A percentile compares a stretch with the other conserved stretches of the same genome.
These are phyloP conservation scores for Stomorhina lunata DNA, from an alignment of 2,888 invertebrate genomes.

Conservation along the genomic window DNA sequence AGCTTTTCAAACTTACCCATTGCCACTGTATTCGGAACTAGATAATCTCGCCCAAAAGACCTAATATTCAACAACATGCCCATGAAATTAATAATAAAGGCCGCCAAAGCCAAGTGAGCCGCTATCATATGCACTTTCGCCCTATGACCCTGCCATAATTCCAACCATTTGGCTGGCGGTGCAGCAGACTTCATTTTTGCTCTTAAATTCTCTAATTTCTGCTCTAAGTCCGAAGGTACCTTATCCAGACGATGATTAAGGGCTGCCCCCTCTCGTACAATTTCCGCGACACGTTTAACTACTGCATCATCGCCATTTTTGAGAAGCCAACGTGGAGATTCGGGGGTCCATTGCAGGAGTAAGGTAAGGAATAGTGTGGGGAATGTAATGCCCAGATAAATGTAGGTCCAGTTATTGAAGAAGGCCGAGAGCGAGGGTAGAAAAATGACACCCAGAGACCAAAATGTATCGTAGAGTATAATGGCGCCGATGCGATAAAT, in stretches of 20 bases:
- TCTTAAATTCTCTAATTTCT: constrained; percentile 74
- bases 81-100: constrained; percentile 79
- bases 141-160: constrained; percentile 76
- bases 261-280: constrained; percentile 76
- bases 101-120: constrained; percentile 77
- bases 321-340: constrained; percentile 80
- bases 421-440: constrained; percentile 78
- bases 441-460: constrained; percentile 80
- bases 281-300: constrained; percentile 75
- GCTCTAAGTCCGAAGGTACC: constrained; percentile 76
- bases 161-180: constrained; percentile 74
- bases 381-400: constrained; percentile 80
- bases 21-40: constrained; percentile 78
- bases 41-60: constrained; percentile 79
- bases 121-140: constrained; percentile 77
- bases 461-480: constrained; percentile 80
- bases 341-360: constrained; percentile 79
- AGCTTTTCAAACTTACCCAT: constrained; percentile 79
- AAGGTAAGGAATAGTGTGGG: constrained; percentile 79
- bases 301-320: constrained; percentile 74
- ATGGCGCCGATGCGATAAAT: constrained; percentile 77
- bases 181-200: constrained; percentile 72
- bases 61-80: constrained; percentile 80
- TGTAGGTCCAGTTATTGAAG: constrained; percentile 78
- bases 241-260: constrained; percentile 77